A percentile compares a stretch with the other conserved stretches of the same genome.
Evolutionary conservation across 2,113 vertebrate species (phyloP).

Genomic region (Notothenia rossii): DNA sequence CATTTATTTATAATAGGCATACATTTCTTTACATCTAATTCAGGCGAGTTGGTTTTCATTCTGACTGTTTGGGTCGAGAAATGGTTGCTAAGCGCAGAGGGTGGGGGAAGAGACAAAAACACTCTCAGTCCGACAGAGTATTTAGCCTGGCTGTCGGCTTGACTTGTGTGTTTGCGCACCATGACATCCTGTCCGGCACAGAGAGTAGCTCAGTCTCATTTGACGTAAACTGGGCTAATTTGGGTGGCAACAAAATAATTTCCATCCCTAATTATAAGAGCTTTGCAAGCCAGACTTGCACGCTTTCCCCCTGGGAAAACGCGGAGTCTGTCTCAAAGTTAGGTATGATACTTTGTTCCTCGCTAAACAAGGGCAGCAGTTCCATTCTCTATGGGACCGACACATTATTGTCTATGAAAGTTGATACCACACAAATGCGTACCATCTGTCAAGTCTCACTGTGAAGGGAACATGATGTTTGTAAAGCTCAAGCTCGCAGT

Average conservation of each 20-base stretch:
- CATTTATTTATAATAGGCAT: conserved; percentile 12
- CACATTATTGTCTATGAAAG: conserved; percentile 50
- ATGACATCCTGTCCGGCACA: conserved; percentile 66
- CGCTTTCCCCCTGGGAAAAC: conserved; percentile 44
- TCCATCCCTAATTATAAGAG: conserved; percentile 61
- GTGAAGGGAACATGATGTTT: conserved; percentile 33
- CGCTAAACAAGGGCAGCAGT: conserved; percentile 12
- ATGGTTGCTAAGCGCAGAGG: conserved; percentile 71
- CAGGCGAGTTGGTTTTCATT: conserved; percentile 18
- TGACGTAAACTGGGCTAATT: conserved; percentile 66
- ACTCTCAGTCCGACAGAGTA: conserved; percentile 50
- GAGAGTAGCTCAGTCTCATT: conserved; percentile 54
- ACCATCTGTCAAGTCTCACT: conserved; percentile 55
- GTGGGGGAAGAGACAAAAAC: conserved; percentile 35
- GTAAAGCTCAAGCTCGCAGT: conserved; percentile 13
- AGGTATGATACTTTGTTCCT: conserved; percentile 15
- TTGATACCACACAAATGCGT: conserved; percentile 57
- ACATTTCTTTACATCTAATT: not conserved
- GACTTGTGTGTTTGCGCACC: conserved; percentile 65
- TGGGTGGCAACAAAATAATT: conserved; percentile 68
- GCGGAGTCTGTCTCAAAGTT: conserved; percentile 22
- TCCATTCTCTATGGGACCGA: conserved; percentile 25
- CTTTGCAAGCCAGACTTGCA: conserved; percentile 43
- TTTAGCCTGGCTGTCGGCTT: conserved; percentile 62
- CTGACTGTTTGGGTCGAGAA: conserved; percentile 34